A percentile compares a stretch with the other conserved stretches of the same genome.
phyloP scores from a whole-genome alignment of 2,113 vertebrate species.

The Tetrax tetrax region DNA sequence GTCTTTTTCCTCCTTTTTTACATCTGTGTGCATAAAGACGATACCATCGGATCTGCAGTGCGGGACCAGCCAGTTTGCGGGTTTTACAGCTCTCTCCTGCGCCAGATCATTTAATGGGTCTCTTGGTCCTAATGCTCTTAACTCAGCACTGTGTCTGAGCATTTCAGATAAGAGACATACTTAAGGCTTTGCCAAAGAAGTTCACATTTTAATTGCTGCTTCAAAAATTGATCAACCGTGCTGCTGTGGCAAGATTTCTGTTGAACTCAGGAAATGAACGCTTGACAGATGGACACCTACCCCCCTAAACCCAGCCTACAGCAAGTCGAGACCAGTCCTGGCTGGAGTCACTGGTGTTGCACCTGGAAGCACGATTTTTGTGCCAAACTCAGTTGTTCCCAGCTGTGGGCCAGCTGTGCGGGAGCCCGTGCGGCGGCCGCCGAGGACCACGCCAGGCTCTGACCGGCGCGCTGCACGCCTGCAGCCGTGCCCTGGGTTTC shows the following conservation, averaged over 20 bases:
- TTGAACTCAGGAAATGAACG: accelerated
- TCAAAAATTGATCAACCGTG: background rate
- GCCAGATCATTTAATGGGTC: constrained; percentile 50
- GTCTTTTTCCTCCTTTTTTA: background rate
- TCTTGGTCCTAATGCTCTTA: constrained; percentile 52
- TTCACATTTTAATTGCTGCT: constrained; percentile 37
- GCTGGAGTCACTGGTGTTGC: no score
- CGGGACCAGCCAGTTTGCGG: background rate
- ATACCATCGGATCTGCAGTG: background rate
- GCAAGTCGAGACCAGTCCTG: background rate
- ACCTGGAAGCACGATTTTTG: background rate
- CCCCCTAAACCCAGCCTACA: background rate
- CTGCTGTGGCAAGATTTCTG: background rate
- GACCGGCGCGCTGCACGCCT: accelerated
- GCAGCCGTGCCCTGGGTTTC: accelerated
- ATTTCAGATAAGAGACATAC: constrained; percentile 33
- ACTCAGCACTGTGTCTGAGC: constrained; percentile 45
- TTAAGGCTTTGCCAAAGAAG: constrained; percentile 39
- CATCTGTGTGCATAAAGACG: background rate
- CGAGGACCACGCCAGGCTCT: accelerated
- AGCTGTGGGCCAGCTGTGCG: background rate
- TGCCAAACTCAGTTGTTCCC: background rate
- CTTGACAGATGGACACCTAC: background rate
- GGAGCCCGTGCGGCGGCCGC: background rate
- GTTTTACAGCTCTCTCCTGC: background rate